Base-by-base conservation (phyloP, 2,888 invertebrate species). In the Chirona hameri region DNA sequence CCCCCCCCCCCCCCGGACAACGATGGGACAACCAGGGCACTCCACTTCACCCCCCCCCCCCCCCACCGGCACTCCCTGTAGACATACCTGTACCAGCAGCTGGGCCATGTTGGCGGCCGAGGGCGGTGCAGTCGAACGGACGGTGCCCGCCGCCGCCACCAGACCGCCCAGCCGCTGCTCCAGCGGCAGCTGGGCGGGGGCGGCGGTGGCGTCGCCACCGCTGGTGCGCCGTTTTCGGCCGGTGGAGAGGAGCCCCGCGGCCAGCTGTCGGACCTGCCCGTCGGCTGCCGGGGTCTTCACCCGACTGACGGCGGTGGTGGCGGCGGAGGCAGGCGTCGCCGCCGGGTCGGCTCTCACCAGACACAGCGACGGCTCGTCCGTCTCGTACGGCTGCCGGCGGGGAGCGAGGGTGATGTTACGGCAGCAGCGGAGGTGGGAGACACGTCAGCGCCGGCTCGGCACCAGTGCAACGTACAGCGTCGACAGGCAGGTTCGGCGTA, bases 161-260 rank as follows among this genome's bases (percentile, higher is more conserved):
- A 97, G 89, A 88, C 95, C 95, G 85, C 94, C 93, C 39, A 97
- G 88, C 55, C 96, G 90, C 15, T 93, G 92, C 87, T 96, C 95
- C 91, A 97, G 93, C 0, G 95, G 94, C 21, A 95, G 91, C 88
- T 95, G 93, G 60, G 90, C 84, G 81, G 85, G 84, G 84, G 29
- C 87, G 86, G 69, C 87, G 87, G 14, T n/a, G 15, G 76, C 76
- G 31, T 29, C 76, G 39, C 21, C 21, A n/a, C n/a, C n/a, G n/a
- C n/a, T n/a, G 31, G 76, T 5, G 39, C 39, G 31, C 31, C 76
- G 76, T 21, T 76, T 76, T 9, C 76, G 39, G 21, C 76, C 76
- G 31, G 76, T 39, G 76, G 27, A 27, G 76, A 76, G 76, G 21
- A 21, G 76, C 21, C 76, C 76, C 21, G 76, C 76, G 21, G 76